Conservation (phyloP, 35 echinoderm and acorn worm species). For the Ophiothrix spiculata region DNA sequence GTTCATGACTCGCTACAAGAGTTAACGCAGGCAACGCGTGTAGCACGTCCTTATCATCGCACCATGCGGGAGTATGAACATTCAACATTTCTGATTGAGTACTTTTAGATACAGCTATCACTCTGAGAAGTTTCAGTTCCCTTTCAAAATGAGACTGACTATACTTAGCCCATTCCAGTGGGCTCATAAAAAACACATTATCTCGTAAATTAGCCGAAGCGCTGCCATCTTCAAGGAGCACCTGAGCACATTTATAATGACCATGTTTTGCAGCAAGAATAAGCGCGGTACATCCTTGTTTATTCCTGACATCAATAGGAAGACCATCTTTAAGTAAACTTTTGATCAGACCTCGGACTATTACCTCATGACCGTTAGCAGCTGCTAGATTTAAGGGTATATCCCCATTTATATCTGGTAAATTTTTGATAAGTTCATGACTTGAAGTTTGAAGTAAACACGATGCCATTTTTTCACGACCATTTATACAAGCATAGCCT, state of each 20-base stretch:
- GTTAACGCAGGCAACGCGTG: not conserved
- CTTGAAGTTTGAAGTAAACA: constrained; percentile 50
- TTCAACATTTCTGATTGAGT: not conserved
- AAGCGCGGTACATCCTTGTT: constrained; percentile 92
- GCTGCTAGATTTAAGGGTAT: constrained; percentile 86
- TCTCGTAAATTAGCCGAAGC: constrained; percentile 81
- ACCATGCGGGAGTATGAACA: not conserved
- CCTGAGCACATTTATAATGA: constrained; percentile 77
- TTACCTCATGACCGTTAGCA: constrained; percentile 39
- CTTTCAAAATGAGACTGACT: constrained; percentile 48
- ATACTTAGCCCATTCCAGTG: constrained; percentile 85
- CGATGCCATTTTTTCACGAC: constrained; percentile 42
- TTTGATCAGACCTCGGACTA: constrained; percentile 49
- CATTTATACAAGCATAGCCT: constrained; percentile 63
- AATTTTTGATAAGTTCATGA: constrained; percentile 57
- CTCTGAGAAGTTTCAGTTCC: constrained; percentile 46
- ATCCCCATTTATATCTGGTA: constrained; percentile 77
- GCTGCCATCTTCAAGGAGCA: constrained; percentile 73
- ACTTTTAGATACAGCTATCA: not conserved
- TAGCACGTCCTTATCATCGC: not conserved
- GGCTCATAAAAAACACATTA: constrained; percentile 92
- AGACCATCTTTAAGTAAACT: constrained; percentile 59
- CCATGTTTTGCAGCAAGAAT: constrained; percentile 83
- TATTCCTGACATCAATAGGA: constrained; percentile 64
- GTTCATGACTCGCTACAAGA: not conserved